Base-by-base conservation (phyloP, 2,888 invertebrate genomes). In the Habrosyne pyritoides region DNA sequence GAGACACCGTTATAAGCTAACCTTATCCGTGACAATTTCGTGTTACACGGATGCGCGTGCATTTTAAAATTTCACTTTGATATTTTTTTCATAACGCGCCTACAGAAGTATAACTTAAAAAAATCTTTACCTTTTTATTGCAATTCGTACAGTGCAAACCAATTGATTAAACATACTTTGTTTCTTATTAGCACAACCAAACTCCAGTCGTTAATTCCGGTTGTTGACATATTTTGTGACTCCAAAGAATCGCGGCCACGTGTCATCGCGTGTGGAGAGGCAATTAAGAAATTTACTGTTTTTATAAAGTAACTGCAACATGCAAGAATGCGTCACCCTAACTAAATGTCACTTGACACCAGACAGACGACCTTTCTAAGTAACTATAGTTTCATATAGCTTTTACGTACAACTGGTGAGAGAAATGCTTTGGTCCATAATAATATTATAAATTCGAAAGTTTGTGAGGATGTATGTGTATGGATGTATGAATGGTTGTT, bases 331-430 rank as follows among this genome's bases (percentile, higher is more conserved):
- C 72, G 77, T 74, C 79, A 75, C 79, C 81, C 78, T 55, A 55
- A 53, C 57, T 60, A 67, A 78, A 77, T 74, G 75, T 74, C 79
- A 77, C 77, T 78, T 72, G 75, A 78, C 67, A 69, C 75, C 71
- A 61, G 67, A 66, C 71, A 65, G 59, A 47, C 54, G 54, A 72
- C 71, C 68, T 70, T 67, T 67, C 50, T 18, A 50, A 30, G 21
- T 30, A 50, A 18, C 18, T 47, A 53, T 59, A 57, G 57, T 55
- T 59, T 59, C 26, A 54, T 47, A 30, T 51, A 53, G 55, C 30
- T 30, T n/a, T 63, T 42, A 55, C 52, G 56, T 47, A 48, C 21
- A 56, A 46, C 55, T 55, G 53, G 54, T 64, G 52, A 66, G 57
- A 64, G 63, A 21, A 26, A 42, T 22, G 8, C 7, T 18, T 14